phyloP scores from a whole-genome alignment of 2,113 vertebrate genomes.

The Thinocorus orbignyianus region DNA sequence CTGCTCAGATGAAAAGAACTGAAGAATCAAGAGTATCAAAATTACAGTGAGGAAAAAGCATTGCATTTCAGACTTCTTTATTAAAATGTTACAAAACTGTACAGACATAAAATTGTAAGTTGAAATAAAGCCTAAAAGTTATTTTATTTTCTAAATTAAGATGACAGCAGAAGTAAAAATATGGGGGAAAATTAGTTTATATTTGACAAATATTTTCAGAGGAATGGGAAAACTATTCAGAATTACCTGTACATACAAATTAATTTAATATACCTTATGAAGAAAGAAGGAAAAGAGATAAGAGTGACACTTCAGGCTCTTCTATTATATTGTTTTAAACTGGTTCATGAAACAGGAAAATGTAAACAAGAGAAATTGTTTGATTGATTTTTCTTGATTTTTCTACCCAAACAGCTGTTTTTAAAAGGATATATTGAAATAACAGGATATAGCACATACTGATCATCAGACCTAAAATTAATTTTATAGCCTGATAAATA shows the following conservation, averaged over 20 bases:
- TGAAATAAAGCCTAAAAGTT: background rate
- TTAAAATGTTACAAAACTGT: background rate
- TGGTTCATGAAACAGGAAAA: background rate
- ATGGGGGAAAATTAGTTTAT: background rate
- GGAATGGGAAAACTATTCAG: background rate
- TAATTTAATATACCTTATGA: background rate
- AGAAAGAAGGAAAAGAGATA: background rate
- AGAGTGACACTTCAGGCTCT: background rate
- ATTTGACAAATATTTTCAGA: background rate
- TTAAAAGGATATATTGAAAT: background rate
- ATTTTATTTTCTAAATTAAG: background rate
- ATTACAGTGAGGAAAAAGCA: background rate
- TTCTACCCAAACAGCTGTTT: background rate
- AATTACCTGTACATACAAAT: background rate
- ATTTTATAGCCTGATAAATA: background rate
- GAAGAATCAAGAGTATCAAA: background rate
- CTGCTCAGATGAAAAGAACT: background rate
- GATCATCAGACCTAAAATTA: background rate
- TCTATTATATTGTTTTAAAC: background rate
- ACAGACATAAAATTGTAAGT: background rate
- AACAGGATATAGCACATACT: background rate
- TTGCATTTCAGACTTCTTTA: background rate
- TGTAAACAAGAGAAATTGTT: background rate
- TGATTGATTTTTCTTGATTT: no score
- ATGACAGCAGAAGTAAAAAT: background rate